Conservation (phyloP, 2,888 invertebrate species). For the Phortica okadai region DNA sequence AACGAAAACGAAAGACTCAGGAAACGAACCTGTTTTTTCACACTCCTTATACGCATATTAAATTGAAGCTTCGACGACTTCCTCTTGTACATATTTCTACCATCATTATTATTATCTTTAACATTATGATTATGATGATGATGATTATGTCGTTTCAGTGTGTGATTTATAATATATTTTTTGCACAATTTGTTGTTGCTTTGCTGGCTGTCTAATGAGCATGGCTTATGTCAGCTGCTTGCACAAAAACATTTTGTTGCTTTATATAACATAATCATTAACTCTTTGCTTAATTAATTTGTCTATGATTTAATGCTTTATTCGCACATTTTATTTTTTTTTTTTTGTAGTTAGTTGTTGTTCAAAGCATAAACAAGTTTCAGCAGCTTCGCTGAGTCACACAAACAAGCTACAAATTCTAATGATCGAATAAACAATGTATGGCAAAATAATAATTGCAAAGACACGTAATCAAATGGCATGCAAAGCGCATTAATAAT, state of each 20-base stretch:
- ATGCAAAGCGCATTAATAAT: neutral
- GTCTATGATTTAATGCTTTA: constrained; percentile 6
- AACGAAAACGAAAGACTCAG: constrained; percentile 63
- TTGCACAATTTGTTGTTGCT: neutral
- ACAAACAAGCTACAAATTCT: too few relatives aligned
- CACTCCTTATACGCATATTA: constrained; percentile 20
- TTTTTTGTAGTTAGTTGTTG: neutral
- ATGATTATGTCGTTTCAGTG: neutral
- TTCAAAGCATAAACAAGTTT: neutral
- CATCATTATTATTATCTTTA: constrained; percentile 3
- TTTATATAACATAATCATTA: neutral
- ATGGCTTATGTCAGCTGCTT: constrained; percentile 11
- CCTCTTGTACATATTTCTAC: neutral
- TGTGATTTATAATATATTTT: constrained; percentile 16
- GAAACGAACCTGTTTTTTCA: constrained; percentile 58
- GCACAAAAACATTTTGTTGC: neutral
- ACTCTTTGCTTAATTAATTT: neutral
- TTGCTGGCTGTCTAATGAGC: neutral
- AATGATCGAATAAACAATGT: too few relatives aligned
- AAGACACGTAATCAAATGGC: neutral
- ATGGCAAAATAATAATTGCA: too few relatives aligned
- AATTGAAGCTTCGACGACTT: constrained; percentile 32
- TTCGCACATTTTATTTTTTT: neutral
- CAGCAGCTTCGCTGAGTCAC: neutral
- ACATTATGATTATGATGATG: too few relatives aligned